Base-by-base conservation (phyloP, 2,888 invertebrate species). In the Orthosia gothica region DNA sequence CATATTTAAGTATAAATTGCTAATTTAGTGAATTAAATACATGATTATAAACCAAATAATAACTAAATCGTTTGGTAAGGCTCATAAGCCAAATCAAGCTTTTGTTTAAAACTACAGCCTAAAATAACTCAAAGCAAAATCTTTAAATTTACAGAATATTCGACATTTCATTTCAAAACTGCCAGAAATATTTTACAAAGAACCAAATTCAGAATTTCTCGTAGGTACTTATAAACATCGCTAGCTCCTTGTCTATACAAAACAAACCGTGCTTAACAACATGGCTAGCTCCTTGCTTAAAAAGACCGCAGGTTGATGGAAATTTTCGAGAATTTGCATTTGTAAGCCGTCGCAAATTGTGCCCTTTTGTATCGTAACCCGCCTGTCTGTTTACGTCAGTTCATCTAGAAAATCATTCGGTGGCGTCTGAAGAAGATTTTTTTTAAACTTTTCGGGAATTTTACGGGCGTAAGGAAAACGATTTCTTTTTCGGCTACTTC, bases 321-420 rank as follows among this genome's bases (percentile, higher is more conserved):
- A 59, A 67, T 63, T 67, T 70, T 52, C 5, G 1, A 0, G 32
- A 68, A 79, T 78, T 80, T 65, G 61, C 79, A 77, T 82, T 64
- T 64, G 20, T 71, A 57, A 68, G 26, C 23, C 69, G 52, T 7
- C 16, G 20, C 32, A 23, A 66, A 63, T 26, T 68, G 23, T n/a
- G 20, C 67, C 66, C 52, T 57, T 76, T 67, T 76, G 63, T 82
- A 20, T 57, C 64, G 58, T 59, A 50, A 49, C 13, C 47, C 20
- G 63, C 23, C 57, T 20, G 58, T 32, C 67, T 64, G 67, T 70
- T 47, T 70, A 55, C 47, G 20, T 47, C 52, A 45, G 57, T 58
- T 81, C 79, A 66, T 62, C 68, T 69, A 62, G 45, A 66, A 83
- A 80, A 68, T 71, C 47, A 61, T 52, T 68, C n/a, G 1, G 13